Evolutionary conservation across 1,140 invertebrate species (phyloP).

Genomic region (Lasioglossum baleicum): DNA sequence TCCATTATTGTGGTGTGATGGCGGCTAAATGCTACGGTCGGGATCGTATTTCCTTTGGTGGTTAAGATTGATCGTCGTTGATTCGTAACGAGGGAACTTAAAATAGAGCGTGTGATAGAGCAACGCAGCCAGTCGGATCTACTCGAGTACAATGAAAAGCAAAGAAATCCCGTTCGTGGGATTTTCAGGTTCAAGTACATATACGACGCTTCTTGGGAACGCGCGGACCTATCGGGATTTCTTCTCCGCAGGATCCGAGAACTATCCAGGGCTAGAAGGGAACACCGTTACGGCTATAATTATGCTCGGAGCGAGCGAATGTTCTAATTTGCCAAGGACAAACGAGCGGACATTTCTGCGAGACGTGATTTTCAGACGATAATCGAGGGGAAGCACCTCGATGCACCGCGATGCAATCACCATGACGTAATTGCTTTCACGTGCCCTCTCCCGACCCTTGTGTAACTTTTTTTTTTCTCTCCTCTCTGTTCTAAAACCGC

Average conservation of each 20-base stretch:
- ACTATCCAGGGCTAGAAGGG: constrained; percentile 55
- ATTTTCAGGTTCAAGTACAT: constrained; percentile 54
- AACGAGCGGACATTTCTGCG: constrained; percentile 31
- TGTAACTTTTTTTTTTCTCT: constrained; percentile 9
- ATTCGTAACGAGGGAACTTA: not conserved
- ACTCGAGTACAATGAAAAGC: not conserved
- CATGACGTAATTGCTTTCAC: constrained; percentile 46
- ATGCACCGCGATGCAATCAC: constrained; percentile 33
- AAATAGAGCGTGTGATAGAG: not conserved
- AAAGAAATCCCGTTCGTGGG: constrained; percentile 21
- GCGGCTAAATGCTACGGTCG: no score
- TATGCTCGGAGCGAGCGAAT: constrained; percentile 59
- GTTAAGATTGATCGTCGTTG: not conserved
- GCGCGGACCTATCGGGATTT: constrained; percentile 36
- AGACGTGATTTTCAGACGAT: constrained; percentile 45
- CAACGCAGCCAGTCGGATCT: not conserved
- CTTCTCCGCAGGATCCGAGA: constrained; percentile 8
- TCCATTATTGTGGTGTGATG: no score
- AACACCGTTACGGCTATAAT: constrained; percentile 62
- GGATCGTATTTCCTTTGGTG: not conserved
- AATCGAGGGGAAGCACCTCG: constrained; percentile 43
- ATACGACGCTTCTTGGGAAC: constrained; percentile 28
- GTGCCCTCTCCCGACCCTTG: constrained; percentile 24
- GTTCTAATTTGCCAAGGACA: constrained; percentile 71
- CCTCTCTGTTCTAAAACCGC: constrained; percentile 2